Evolutionary conservation across 2,797 vertebrate species (phyloP).

Genomic region (Florisuga fusca): DNA sequence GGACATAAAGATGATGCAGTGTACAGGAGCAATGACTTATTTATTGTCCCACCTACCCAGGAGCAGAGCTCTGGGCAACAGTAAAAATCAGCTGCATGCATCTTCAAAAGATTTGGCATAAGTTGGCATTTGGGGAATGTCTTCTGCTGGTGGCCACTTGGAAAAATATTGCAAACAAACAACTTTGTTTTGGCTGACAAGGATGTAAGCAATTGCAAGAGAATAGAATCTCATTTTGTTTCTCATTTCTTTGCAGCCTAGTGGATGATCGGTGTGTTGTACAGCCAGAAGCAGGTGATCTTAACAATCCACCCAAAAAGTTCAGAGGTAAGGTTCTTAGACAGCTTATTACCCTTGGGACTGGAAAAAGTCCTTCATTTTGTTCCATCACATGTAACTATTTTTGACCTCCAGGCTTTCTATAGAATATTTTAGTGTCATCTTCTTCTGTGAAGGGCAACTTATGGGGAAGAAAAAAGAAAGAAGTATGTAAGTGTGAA

Average conservation of each 20-base stretch:
- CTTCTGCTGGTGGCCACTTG: constrained; percentile 44
- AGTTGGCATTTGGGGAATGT: constrained; percentile 65
- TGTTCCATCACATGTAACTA: fast-evolving
- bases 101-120: constrained; percentile 50
- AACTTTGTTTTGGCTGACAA: background rate
- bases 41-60: constrained; percentile 55
- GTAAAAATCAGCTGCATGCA: constrained; percentile 56
- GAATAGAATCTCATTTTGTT: background rate
- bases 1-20: constrained; percentile 46
- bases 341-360: background rate
- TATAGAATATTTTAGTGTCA: background rate
- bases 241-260: constrained; percentile 83
- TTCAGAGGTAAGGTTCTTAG: constrained; percentile 89
- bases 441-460: fast-evolving
- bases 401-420: fast-evolving
- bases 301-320: constrained; percentile 98
- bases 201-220: background rate
- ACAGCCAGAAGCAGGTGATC: constrained; percentile 96
- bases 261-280: constrained; percentile 98
- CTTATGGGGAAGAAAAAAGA: fast-evolving
- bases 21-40: constrained; percentile 50
- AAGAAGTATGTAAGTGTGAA: background rate
- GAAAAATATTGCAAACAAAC: background rate
- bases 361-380: fast-evolving
- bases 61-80: constrained; percentile 65